Percentiles rank a stretch among this genome's conserved stretches.
These are phyloP conservation scores for Cotesia congregata DNA, from an alignment of 2,888 invertebrate genomes.

Conservation along the genomic window DNA sequence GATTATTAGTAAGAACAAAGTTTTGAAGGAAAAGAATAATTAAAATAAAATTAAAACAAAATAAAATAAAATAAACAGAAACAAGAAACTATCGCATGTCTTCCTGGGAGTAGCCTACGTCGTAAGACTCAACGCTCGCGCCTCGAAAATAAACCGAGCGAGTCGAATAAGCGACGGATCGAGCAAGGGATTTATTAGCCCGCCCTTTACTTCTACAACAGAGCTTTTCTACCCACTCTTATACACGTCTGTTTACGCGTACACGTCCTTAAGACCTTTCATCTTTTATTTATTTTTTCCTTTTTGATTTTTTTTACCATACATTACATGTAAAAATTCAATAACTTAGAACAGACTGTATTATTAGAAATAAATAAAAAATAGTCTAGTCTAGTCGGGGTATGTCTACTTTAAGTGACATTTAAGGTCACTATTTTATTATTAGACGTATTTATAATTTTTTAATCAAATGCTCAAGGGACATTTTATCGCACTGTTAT, in stretches of 20 bases:
- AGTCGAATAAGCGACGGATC: conserved; percentile 40
- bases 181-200: conserved; percentile 35
- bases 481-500: not conserved
- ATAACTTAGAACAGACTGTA: too few relatives aligned
- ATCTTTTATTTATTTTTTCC: too few relatives aligned
- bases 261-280: not conserved
- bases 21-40: conserved; percentile 11
- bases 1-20: not conserved
- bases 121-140: conserved; percentile 52
- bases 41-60: conserved; percentile 37
- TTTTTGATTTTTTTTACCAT: too few relatives aligned
- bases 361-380: too few relatives aligned
- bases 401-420: too few relatives aligned
- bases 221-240: conserved; percentile 20
- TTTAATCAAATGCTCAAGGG: not conserved
- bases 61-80: conserved; percentile 43
- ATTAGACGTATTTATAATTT: not conserved
- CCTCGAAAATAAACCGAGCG: conserved; percentile 46
- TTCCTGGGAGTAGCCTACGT: conserved; percentile 58
- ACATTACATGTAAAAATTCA: too few relatives aligned
- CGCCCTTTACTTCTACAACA: conserved; percentile 15
- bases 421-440: not conserved
- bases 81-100: conserved; percentile 60
- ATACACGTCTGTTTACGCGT: not conserved
- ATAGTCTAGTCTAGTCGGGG: too few relatives aligned